phyloP scores from a whole-genome alignment of 2,888 invertebrate species.

The Synanthedon andrenaeformis region DNA sequence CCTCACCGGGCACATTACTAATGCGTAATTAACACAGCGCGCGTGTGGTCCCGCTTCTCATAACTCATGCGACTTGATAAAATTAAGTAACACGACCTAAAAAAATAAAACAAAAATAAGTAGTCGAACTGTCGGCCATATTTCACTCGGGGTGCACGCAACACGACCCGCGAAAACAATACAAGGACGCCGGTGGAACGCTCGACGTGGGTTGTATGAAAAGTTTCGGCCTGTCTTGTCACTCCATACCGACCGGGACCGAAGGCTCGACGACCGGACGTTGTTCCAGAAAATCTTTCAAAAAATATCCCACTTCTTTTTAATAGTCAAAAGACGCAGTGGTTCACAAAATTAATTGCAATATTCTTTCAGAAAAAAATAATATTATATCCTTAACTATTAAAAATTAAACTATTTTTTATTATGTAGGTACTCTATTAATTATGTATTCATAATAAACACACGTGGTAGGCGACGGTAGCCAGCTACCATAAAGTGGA shows the following conservation, averaged over 20 bases:
- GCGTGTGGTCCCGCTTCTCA: slow-evolving; percentile 64
- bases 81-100: slow-evolving; percentile 65
- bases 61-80: slow-evolving; percentile 69
- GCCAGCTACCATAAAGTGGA: no score
- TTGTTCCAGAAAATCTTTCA: slow-evolving; percentile 1
- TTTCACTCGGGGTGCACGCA: slow-evolving; percentile 65
- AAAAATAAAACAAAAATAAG: slow-evolving; percentile 62
- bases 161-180: slow-evolving; percentile 64
- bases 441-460: no score
- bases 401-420: no score
- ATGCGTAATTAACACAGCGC: slow-evolving; percentile 56
- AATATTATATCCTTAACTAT: no score
- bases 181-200: slow-evolving; percentile 50
- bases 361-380: no score
- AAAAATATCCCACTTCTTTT: not conserved
- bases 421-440: no score
- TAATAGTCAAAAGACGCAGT: not conserved
- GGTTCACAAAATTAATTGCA: no score
- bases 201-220: slow-evolving; percentile 30
- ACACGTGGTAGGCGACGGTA: no score
- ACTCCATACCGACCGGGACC: slow-evolving; percentile 6
- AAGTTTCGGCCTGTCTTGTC: slow-evolving; percentile 14
- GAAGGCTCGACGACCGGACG: slow-evolving; percentile 1
- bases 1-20: slow-evolving; percentile 22
- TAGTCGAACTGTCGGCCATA: slow-evolving; percentile 47